Evolutionary conservation across 2,113 vertebrate species (phyloP).

Genomic region (Herpetotheres cachinnans): DNA sequence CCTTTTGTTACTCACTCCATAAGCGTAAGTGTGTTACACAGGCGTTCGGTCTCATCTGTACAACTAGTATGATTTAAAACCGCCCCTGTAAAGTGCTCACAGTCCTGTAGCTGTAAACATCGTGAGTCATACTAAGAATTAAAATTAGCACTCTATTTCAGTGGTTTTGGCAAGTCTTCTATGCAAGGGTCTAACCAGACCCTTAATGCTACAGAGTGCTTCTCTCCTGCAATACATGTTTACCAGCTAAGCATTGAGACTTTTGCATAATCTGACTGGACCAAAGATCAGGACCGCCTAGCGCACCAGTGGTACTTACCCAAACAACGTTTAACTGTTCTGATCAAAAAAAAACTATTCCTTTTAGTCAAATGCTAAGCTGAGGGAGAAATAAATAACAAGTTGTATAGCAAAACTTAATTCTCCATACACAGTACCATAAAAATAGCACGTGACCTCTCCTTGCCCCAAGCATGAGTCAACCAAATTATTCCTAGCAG

Average conservation of each 20-base stretch:
- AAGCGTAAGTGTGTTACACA: neutral
- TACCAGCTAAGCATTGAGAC: neutral
- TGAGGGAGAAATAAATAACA: conserved; percentile 22
- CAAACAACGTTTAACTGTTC: neutral
- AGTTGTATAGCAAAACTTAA: neutral
- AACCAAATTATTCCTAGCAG: neutral
- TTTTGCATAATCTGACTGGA: neutral
- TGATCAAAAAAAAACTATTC: neutral
- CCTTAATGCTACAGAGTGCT: neutral
- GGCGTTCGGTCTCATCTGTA: neutral
- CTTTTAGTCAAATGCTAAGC: neutral
- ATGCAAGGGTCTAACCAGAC: neutral
- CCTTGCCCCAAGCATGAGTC: neutral
- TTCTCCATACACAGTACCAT: neutral
- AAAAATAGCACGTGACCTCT: neutral
- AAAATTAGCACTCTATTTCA: neutral
- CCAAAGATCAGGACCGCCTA: neutral
- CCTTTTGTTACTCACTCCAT: neutral
- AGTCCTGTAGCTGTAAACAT: neutral
- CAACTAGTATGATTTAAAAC: neutral
- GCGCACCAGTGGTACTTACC: conserved; percentile 29
- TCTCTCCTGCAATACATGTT: neutral
- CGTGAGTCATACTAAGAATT: neutral
- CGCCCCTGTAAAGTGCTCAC: neutral
- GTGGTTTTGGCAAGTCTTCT: neutral